phyloP scores from a whole-genome alignment of 2,888 invertebrate species.

The Himalopsyche kuldschensis region DNA sequence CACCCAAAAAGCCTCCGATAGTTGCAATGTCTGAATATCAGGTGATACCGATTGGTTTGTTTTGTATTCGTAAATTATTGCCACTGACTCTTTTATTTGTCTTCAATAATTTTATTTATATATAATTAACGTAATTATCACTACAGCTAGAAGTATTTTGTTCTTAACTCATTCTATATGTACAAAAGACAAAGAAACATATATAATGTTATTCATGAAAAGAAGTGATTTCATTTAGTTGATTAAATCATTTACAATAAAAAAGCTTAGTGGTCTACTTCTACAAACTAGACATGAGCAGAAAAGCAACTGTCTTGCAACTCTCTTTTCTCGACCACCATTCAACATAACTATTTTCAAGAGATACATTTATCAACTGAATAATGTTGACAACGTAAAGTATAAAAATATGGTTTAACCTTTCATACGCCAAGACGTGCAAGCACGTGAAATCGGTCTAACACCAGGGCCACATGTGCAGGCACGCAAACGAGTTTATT shows the following conservation, averaged over 20 bases:
- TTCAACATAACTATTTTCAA: background rate
- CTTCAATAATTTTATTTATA: constrained; percentile 1
- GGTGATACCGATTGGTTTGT: background rate
- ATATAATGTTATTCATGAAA: background rate
- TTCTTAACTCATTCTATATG: background rate
- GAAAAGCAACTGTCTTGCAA: background rate
- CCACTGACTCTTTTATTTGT: constrained; percentile 1
- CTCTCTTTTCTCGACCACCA: background rate
- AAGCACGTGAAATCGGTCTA: too few species aligned
- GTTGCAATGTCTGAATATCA: background rate
- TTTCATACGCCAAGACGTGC: too few species aligned
- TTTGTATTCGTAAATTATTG: background rate
- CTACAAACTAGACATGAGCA: background rate
- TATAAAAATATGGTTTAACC: too few species aligned
- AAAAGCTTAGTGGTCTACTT: background rate
- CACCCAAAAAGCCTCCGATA: background rate
- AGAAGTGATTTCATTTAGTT: background rate
- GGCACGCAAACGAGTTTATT: too few species aligned
- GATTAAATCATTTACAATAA: background rate
- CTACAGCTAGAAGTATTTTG: background rate
- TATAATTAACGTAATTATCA: background rate
- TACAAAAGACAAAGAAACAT: background rate
- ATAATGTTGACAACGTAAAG: background rate
- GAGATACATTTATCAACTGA: background rate
- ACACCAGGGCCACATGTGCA: too few species aligned